phyloP scores from a whole-genome alignment of 2,113 vertebrate species.

The Entomyzon cyanotis region DNA sequence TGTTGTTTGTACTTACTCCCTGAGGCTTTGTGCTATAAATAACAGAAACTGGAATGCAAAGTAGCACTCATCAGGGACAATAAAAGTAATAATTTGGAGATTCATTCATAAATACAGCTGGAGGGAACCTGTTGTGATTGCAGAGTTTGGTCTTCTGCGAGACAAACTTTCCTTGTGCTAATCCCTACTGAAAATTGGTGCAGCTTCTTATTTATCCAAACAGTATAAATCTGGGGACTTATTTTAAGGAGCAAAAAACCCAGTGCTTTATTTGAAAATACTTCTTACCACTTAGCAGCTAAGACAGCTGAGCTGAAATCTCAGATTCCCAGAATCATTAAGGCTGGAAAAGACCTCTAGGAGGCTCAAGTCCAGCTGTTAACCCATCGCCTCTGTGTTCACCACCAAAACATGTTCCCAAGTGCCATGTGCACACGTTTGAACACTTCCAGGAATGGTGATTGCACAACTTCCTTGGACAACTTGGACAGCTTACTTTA shows the following conservation, averaged over 20 bases:
- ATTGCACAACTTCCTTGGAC: not conserved
- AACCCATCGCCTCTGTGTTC: too few relatives aligned
- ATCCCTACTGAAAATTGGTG: not conserved
- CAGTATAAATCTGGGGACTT: not conserved
- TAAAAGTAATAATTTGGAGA: slow-evolving; percentile 17
- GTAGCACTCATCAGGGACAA: not conserved
- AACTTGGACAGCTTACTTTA: not conserved
- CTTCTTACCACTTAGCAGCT: not conserved
- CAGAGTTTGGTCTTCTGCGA: not conserved
- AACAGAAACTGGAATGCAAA: slow-evolving; percentile 29
- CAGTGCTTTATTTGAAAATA: not conserved
- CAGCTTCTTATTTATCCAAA: not conserved
- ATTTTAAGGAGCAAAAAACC: not conserved
- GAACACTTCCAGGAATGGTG: not conserved
- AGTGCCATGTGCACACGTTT: too few relatives aligned
- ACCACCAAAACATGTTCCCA: not conserved
- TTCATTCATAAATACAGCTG: not conserved
- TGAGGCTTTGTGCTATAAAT: slow-evolving; percentile 36
- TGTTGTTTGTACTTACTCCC: slow-evolving; percentile 37
- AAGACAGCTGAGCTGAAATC: not conserved
- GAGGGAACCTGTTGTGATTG: not conserved
- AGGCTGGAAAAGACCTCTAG: not conserved
- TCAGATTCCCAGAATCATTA: not conserved
- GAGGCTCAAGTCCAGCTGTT: accelerated
- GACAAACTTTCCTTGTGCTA: not conserved